Evolutionary conservation across 2,113 vertebrate species (phyloP), one percentile per base, ranked within the genome.

Genomic region (Dipodomys spectabilis): DNA sequence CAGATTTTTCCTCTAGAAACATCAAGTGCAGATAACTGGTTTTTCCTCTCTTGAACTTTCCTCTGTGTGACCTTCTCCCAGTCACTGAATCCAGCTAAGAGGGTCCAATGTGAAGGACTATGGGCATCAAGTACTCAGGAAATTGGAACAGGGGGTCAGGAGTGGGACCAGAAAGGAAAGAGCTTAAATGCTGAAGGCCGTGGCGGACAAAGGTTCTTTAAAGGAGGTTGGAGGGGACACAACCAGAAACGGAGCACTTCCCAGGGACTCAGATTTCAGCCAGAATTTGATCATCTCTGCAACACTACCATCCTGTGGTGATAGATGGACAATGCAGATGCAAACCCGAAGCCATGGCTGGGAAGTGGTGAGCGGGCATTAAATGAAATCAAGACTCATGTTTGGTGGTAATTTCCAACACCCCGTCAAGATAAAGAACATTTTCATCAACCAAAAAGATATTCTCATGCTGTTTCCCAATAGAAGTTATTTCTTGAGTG

Each of bases 261-360:
- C 12, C 53, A 2, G n/a, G 6, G 71, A 32, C 18, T 64, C 2
- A 5, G 28, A 22, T 1, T 32, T 19, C 57, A 3, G 28, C 0
- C 32, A 2, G 22, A 16, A 75, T 67, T 85, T 71, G 32, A 60
- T 92, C 60, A 9, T 27, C 73, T 82, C 62, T 90, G n/a, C 91
- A 92, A 93, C 72, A 90, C 67, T 96, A 92, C 83, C 96, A 75
- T 68, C 92, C 2, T 39, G 92, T 96, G 96, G 93, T 73, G 49
- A 0, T 5, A 86, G 23, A 0, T 0, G n/a, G 78, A 30, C 86
- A 95, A 23, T 92, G 87, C 86, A 35, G 11, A 32, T 13, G 18
- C 68, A 15, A 64, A 82, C 74, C 28, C 10, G 4, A 92, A 23
- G 82, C 0, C 25, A 67, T 11, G 15, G 53, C 15, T 32, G 15